These are phyloP conservation scores for Dicranocentrus wangi DNA, from an alignment of 2,888 invertebrate genomes.

Conservation along the genomic window DNA sequence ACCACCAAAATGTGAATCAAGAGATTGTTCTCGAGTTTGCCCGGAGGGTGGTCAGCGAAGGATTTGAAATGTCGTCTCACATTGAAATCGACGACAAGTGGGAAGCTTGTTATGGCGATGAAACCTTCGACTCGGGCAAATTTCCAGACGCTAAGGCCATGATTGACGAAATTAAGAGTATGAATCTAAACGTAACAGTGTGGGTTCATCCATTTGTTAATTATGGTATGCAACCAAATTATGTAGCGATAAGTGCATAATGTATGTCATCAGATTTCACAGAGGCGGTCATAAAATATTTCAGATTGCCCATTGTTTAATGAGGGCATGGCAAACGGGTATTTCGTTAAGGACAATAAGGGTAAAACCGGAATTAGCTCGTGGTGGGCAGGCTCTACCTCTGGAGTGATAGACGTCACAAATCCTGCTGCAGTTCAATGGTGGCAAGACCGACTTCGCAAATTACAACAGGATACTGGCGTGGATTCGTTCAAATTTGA, in stretches of 20 bases:
- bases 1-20: constrained; percentile 43
- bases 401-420: constrained; percentile 83
- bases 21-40: constrained; percentile 64
- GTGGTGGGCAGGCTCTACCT: constrained; percentile 77
- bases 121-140: constrained; percentile 82
- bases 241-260: background rate
- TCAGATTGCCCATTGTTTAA: constrained; percentile 80
- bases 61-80: constrained; percentile 75
- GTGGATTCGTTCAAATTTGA: constrained; percentile 88
- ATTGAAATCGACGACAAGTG: constrained; percentile 91
- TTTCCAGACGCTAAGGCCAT: constrained; percentile 77
- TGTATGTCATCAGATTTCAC: background rate
- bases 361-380: constrained; percentile 73
- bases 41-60: constrained; percentile 52
- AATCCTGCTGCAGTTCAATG: constrained; percentile 79
- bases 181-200: constrained; percentile 84
- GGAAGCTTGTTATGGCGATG: constrained; percentile 89
- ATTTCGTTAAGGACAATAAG: constrained; percentile 76
- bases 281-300: too few species aligned
- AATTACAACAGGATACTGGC: constrained; percentile 79
- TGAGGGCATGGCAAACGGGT: constrained; percentile 78
- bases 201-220: constrained; percentile 93
- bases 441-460: constrained; percentile 73
- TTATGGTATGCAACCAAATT: constrained; percentile 72
- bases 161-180: constrained; percentile 70